A percentile compares a stretch with the other conserved stretches of the same genome.
Conservation (phyloP, 2,797 vertebrate genomes). For the Hypotaenidia philippensis region DNA sequence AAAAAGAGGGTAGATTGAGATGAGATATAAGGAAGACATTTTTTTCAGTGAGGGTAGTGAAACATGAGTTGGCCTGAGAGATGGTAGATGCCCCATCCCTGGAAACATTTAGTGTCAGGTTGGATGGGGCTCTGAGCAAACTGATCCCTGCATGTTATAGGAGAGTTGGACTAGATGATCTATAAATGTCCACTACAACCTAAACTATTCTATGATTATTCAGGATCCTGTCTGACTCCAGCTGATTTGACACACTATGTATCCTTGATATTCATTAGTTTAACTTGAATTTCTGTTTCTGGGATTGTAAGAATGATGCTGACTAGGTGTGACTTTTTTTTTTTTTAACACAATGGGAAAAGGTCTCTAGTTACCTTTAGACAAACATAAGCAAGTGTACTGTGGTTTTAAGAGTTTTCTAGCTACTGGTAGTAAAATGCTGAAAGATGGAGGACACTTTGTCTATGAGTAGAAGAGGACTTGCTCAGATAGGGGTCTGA, state of each 20-base stretch:
- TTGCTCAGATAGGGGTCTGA: not conserved
- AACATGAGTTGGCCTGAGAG: no score
- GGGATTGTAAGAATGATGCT: not conserved
- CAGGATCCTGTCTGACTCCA: not conserved
- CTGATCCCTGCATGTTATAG: no score
- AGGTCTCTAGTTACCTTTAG: not conserved
- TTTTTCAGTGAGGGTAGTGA: no score
- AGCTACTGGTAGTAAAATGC: not conserved
- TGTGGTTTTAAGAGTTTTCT: not conserved
- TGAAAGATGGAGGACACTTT: not conserved
- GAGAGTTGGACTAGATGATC: no score
- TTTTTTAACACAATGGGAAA: not conserved
- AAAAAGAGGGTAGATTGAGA: no score
- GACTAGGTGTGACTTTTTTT: not conserved
- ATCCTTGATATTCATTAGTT: not conserved
- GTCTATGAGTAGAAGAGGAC: not conserved
- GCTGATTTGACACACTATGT: not conserved
- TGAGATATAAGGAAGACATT: no score
- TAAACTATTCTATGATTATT: not conserved
- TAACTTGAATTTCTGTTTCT: not conserved
- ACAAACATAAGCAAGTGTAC: not conserved
- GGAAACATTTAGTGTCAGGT: no score
- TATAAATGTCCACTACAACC: no score
- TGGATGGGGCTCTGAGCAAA: no score
- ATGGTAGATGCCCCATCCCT: no score